Evolutionary conservation across 2,797 vertebrate species (phyloP).

Genomic region (Sitta carolinensis): DNA sequence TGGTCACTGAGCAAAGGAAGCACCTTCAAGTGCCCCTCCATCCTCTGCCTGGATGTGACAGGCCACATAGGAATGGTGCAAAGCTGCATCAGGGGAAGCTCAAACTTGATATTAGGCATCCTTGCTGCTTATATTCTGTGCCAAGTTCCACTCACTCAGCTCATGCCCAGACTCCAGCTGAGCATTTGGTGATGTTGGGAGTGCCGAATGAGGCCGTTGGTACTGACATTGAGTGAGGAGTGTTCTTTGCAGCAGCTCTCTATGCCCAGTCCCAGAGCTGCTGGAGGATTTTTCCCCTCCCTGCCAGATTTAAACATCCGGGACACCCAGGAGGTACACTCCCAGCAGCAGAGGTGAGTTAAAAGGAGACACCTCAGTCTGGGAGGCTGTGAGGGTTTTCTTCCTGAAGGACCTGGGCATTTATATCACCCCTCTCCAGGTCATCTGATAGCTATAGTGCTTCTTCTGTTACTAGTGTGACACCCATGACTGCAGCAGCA

Average conservation of each 20-base stretch:
- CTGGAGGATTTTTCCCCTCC: background rate
- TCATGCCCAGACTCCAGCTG: no score
- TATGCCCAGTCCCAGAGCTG: background rate
- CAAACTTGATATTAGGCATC: no score
- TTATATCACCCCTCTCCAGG: background rate
- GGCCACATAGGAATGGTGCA: no score
- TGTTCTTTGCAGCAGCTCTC: background rate
- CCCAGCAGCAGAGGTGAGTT: background rate
- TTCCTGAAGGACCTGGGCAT: background rate
- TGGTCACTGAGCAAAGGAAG: no score
- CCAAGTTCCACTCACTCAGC: no score
- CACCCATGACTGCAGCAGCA: fast-evolving
- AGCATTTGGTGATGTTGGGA: fast-evolving
- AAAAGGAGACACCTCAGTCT: background rate
- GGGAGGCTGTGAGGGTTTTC: background rate
- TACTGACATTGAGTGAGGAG: background rate
- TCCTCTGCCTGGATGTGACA: no score
- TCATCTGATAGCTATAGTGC: no score
- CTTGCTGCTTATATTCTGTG: no score
- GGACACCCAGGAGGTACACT: background rate
- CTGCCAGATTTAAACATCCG: background rate
- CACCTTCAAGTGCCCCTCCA: no score
- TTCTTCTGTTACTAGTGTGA: background rate
- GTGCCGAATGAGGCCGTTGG: background rate
- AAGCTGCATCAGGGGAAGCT: no score